A percentile compares a stretch with the other conserved stretches of the same genome.
These are phyloP conservation scores for Pheosia gnoma DNA, from an alignment of 2,888 invertebrate species.

Conservation along the genomic window DNA sequence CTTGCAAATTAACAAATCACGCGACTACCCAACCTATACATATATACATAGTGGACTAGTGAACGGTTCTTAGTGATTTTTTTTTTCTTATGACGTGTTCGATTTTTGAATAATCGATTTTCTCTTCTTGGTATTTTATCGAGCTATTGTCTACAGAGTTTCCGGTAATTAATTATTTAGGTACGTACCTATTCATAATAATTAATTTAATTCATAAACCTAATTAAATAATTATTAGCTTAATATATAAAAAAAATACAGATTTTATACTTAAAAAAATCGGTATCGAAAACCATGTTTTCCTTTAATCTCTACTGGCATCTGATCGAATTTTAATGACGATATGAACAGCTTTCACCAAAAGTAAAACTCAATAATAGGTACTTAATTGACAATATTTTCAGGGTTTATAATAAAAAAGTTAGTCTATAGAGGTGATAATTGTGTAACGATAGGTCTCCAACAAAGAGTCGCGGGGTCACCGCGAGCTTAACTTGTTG, in stretches of 20 bases:
- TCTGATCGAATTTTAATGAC: constrained; percentile 15
- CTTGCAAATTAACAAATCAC: constrained; percentile 25
- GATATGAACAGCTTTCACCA: neutral
- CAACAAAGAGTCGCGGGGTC: constrained; percentile 15
- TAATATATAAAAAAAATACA: constrained; percentile 1
- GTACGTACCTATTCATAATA: constrained; percentile 28
- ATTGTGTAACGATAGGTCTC: constrained; percentile 3
- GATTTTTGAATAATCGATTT: constrained; percentile 6
- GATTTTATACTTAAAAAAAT: constrained; percentile 4
- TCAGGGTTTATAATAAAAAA: neutral
- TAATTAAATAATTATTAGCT: constrained; percentile 7
- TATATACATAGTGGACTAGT: constrained; percentile 51
- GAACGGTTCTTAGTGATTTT: constrained; percentile 44
- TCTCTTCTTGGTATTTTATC: constrained; percentile 10
- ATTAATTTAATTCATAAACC: neutral
- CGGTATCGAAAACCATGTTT: constrained; percentile 7
- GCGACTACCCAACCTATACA: constrained; percentile 48
- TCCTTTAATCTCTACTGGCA: constrained; percentile 12
- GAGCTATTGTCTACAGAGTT: constrained; percentile 19
- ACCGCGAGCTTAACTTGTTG: constrained; percentile 63
- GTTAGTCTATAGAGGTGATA: neutral
- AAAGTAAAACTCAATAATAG: neutral
- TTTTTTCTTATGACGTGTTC: constrained; percentile 23
- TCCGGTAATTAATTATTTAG: constrained; percentile 21
- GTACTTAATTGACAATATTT: neutral